phyloP scores from a whole-genome alignment of 2,888 invertebrate species.

The Nipponacmea schrenckii region DNA sequence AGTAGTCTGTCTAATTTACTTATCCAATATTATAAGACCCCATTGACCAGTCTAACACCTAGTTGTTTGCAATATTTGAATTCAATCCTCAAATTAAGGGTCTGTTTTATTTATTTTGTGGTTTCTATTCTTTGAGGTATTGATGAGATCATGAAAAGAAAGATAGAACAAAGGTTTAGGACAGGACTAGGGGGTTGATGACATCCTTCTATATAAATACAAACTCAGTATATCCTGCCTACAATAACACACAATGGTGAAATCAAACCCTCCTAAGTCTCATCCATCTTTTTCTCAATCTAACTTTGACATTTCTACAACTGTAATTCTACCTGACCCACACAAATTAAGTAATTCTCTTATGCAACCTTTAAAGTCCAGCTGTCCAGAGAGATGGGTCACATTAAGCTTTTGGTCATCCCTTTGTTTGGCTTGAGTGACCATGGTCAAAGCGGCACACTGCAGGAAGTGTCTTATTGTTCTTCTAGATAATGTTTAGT shows the following conservation, averaged over 20 bases:
- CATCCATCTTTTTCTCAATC: conserved; percentile 3
- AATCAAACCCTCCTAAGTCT: not conserved
- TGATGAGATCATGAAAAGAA: not conserved
- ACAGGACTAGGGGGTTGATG: not conserved
- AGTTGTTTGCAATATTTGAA: no score
- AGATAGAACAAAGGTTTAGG: not conserved
- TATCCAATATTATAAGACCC: no score
- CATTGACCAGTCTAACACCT: no score
- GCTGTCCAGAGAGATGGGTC: conserved; percentile 19
- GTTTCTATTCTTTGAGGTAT: conserved; percentile 4
- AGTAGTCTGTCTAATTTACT: no score
- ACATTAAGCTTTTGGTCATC: conserved; percentile 5
- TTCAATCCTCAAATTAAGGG: no score
- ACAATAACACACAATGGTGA: conserved; percentile 5
- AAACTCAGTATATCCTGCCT: not conserved
- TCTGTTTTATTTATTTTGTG: conserved; percentile 3
- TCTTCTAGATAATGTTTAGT: conserved; percentile 18
- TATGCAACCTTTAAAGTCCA: conserved; percentile 19
- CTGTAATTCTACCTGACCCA: conserved; percentile 22
- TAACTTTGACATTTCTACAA: conserved; percentile 14
- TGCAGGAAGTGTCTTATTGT: conserved; percentile 20
- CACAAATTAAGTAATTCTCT: conserved; percentile 26
- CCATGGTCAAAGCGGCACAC: conserved; percentile 14
- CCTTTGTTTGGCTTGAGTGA: conserved; percentile 20
- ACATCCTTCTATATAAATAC: conserved; percentile 4